These are phyloP conservation scores for Heterocephalus glaber DNA, from an alignment of 2,113 vertebrate genomes.

Conservation along the genomic window DNA sequence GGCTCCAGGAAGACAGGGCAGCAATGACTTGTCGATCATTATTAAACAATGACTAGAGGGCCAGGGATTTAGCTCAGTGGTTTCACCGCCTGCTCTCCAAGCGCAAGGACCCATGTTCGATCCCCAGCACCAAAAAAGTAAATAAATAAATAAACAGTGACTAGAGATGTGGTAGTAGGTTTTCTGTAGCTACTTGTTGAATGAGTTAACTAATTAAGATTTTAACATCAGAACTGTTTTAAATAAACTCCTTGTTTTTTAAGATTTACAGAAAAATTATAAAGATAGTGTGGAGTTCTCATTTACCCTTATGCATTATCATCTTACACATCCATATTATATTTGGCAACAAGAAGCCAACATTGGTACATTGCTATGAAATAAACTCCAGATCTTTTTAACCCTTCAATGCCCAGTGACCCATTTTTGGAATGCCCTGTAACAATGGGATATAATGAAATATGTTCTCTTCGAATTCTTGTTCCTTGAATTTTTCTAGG, in stretches of 20 bases:
- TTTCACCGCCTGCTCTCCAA: too few species aligned
- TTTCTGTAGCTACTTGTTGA: conserved; percentile 1
- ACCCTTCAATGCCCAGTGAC: background rate
- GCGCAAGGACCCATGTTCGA: too few species aligned
- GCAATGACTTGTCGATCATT: background rate
- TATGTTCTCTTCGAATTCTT: background rate
- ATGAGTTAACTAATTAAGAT: background rate
- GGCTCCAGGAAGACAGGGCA: background rate
- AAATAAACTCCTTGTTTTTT: background rate
- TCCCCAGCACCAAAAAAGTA: too few species aligned
- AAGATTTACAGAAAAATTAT: background rate
- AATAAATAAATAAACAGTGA: too few species aligned
- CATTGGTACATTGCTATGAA: background rate
- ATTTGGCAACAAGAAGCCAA: background rate
- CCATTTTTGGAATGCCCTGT: background rate
- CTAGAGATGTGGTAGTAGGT: background rate
- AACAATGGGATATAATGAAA: background rate
- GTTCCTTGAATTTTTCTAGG: background rate
- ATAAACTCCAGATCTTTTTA: background rate
- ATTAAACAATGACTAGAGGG: too few species aligned
- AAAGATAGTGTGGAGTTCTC: background rate
- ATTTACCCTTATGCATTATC: background rate
- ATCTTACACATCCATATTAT: background rate
- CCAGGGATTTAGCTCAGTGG: too few species aligned
- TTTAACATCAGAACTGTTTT: background rate